Conservation (phyloP, 2,888 invertebrate species). For the Leptothorax acervorum region DNA sequence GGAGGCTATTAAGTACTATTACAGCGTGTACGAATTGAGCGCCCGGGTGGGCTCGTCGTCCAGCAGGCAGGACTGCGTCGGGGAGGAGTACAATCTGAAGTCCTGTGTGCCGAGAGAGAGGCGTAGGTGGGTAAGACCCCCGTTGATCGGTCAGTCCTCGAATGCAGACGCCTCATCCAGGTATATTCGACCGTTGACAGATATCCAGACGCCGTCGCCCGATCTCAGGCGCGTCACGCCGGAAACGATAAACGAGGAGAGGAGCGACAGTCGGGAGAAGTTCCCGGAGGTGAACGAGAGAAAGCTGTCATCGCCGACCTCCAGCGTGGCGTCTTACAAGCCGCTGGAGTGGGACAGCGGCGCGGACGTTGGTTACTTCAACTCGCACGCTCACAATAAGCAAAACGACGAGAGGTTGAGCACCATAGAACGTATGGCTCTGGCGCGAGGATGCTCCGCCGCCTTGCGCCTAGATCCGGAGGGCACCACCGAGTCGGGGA, state of each 20-base stretch:
- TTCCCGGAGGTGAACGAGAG: constrained; percentile 79
- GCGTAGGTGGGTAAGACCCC: constrained; percentile 84
- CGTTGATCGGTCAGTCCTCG: constrained; percentile 83
- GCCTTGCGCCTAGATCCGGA: constrained; percentile 86
- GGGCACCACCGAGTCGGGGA: constrained; percentile 82
- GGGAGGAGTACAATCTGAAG: constrained; percentile 74
- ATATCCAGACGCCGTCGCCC: constrained; percentile 74
- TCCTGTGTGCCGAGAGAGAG: constrained; percentile 80
- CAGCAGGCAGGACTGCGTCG: constrained; percentile 73
- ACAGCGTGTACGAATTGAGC: constrained; percentile 75
- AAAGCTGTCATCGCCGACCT: constrained; percentile 90
- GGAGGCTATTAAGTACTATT: constrained; percentile 77
- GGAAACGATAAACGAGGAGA: constrained; percentile 78
- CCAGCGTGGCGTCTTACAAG: constrained; percentile 91
- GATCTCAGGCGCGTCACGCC: constrained; percentile 70
- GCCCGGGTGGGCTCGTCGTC: constrained; percentile 63
- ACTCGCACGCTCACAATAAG: constrained; percentile 83
- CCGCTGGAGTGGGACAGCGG: constrained; percentile 95
- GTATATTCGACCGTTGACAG: constrained; percentile 70
- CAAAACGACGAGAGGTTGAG: constrained; percentile 87
- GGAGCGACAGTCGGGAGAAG: constrained; percentile 75
- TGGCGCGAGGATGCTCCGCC: constrained; percentile 84
- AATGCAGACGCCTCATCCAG: constrained; percentile 74
- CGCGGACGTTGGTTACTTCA: constrained; percentile 93
- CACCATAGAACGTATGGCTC: constrained; percentile 89